Evolutionary conservation across 37 sponge, comb jelly and placozoan genomes (phyloP).

Genomic region (Spongilla lacustris): DNA sequence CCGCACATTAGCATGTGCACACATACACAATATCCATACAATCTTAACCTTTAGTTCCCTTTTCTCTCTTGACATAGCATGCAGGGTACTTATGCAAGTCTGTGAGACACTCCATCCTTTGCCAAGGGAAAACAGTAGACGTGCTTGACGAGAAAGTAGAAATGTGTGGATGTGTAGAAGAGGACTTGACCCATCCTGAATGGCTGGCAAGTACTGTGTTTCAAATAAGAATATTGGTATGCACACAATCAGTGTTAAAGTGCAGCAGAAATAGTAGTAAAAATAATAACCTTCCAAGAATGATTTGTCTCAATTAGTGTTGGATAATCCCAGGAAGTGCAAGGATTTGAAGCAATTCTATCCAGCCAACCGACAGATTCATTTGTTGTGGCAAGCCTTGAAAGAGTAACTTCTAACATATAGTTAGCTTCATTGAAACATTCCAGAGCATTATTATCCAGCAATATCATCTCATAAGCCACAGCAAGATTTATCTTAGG

Average conservation of each 20-base stretch:
- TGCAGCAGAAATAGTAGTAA: not conserved
- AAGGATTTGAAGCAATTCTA: conserved; percentile 4
- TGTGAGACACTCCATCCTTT: conserved; percentile 56
- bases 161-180: conserved; percentile 65
- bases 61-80: conserved; percentile 68
- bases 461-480: conserved; percentile 64
- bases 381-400: not conserved
- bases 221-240: not conserved
- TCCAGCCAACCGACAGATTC: conserved; percentile 26
- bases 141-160: conserved; percentile 43
- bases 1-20: too few species aligned
- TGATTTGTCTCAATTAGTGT: conserved; percentile 41
- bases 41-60: conserved; percentile 52
- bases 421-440: conserved; percentile 37
- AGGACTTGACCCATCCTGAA: conserved; percentile 33
- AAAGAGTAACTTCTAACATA: not conserved
- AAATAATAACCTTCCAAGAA: conserved; percentile 4
- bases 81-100: conserved; percentile 51
- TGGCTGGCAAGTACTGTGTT: conserved; percentile 36
- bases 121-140: conserved; percentile 42
- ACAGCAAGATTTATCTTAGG: conserved; percentile 69
- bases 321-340: conserved; percentile 66
- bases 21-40: too few species aligned
- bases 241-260: not conserved
- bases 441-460: conserved; percentile 37